Evolutionary conservation across 2,113 vertebrate genomes (phyloP).

Genomic region (Varanus komodoensis): DNA sequence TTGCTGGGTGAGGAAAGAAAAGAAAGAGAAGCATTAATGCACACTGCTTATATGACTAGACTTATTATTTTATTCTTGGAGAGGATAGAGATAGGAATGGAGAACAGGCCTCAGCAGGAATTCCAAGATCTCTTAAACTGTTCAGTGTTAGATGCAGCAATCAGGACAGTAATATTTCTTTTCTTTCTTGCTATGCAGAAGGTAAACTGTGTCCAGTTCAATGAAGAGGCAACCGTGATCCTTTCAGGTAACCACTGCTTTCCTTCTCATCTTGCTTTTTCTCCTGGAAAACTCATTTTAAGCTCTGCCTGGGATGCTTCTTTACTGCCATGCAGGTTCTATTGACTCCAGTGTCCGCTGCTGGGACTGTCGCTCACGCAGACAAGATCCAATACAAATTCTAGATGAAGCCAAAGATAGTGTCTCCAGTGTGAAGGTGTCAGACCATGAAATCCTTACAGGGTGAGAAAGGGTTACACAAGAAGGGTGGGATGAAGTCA

Average conservation of each 20-base stretch:
- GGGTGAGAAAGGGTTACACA: constrained; percentile 77
- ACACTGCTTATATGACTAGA: not conserved
- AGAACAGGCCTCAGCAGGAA: not conserved
- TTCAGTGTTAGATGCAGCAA: not conserved
- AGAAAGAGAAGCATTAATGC: not conserved
- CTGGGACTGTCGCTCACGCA: constrained; percentile 91
- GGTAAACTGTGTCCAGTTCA: constrained; percentile 93
- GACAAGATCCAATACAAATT: constrained; percentile 85
- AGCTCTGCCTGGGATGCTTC: not conserved
- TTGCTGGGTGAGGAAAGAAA: not conserved
- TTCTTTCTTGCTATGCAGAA: constrained; percentile 74
- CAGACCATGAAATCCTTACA: constrained; percentile 86
- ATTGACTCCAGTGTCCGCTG: constrained; percentile 90
- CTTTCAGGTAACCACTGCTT: constrained; percentile 84
- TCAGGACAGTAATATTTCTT: not conserved
- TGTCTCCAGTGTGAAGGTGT: constrained; percentile 91
- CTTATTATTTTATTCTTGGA: not conserved
- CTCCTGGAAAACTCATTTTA: too few relatives aligned
- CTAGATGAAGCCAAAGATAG: constrained; percentile 89
- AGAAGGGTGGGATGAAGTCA: not conserved
- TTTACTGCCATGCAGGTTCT: constrained; percentile 79
- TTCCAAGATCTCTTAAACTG: not conserved
- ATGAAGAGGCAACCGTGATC: constrained; percentile 90
- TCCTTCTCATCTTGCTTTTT: not conserved
- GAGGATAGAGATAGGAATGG: not conserved